Percentiles rank a stretch among this genome's conserved stretches.
Conservation (phyloP, 2,797 vertebrate species). For the Chelidonichthys spinosus region DNA sequence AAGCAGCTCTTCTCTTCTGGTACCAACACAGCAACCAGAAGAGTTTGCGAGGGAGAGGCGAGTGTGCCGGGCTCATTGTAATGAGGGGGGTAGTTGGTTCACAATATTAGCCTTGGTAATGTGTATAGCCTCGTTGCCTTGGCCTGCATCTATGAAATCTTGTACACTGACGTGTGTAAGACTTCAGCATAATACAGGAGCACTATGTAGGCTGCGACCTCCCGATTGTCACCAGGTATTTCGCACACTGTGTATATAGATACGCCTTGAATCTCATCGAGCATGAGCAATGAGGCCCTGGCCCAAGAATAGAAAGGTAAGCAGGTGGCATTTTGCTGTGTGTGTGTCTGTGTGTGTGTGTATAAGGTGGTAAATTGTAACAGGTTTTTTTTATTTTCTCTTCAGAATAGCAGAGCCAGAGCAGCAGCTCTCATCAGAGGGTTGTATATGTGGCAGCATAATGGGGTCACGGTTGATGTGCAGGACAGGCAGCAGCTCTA, state of each 20-base stretch:
- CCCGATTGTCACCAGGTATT: too few relatives aligned
- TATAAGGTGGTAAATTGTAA: conserved; percentile 46
- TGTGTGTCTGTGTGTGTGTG: conserved; percentile 9
- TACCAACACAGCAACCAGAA: too few relatives aligned
- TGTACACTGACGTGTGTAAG: neutral
- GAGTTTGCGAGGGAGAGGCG: neutral
- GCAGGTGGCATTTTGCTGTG: conserved; percentile 36
- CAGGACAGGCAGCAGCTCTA: conserved; percentile 67
- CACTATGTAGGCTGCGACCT: too few relatives aligned
- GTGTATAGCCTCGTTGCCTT: neutral
- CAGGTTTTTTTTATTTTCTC: conserved; percentile 39
- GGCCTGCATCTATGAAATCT: neutral
- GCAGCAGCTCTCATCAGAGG: conserved; percentile 69
- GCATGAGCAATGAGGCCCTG: conserved; percentile 44
- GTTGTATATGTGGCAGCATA: conserved; percentile 72
- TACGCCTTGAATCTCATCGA: conserved; percentile 28
- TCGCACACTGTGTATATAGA: neutral
- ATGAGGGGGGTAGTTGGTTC: neutral
- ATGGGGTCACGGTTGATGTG: conserved; percentile 78
- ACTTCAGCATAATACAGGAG: too few relatives aligned
- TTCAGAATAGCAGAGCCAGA: conserved; percentile 48
- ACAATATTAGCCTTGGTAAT: neutral
- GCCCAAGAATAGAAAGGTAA: conserved; percentile 36
- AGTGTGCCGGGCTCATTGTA: neutral
- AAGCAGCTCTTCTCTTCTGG: too few relatives aligned